These are phyloP conservation scores for Bedellia somnulentella DNA, from an alignment of 2,888 invertebrate species.

Conservation along the genomic window DNA sequence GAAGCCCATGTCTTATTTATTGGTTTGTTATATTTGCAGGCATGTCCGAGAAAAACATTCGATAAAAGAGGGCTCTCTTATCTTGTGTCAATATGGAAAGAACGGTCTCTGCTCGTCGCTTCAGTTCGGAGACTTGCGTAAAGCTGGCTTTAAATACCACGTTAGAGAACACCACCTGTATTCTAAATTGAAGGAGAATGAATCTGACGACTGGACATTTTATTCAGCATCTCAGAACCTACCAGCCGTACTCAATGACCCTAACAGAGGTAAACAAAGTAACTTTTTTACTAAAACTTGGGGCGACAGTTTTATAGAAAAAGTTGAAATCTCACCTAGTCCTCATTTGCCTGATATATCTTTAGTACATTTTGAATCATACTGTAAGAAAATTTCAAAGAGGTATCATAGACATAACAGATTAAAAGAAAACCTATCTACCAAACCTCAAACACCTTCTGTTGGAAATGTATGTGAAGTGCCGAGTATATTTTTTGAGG, in stretches of 20 bases:
- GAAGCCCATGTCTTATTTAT: no score
- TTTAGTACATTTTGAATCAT: slow-evolving; percentile 82
- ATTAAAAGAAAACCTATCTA: slow-evolving; percentile 41
- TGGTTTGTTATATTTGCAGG: slow-evolving; percentile 53
- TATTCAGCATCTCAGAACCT: slow-evolving; percentile 93
- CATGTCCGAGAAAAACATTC: slow-evolving; percentile 81
- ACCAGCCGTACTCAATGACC: slow-evolving; percentile 94
- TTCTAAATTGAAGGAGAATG: slow-evolving; percentile 25
- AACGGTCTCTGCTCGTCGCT: slow-evolving; percentile 84
- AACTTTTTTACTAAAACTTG: slow-evolving; percentile 97
- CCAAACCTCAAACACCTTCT: slow-evolving; percentile 44
- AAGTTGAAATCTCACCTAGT: slow-evolving; percentile 73
- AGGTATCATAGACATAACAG: slow-evolving; percentile 66
- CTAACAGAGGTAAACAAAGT: slow-evolving; percentile 84
- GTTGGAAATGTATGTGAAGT: slow-evolving; percentile 65
- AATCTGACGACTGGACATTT: slow-evolving; percentile 71
- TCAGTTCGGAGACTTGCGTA: slow-evolving; percentile 87
- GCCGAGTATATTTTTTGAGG: slow-evolving; percentile 83
- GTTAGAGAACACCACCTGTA: slow-evolving; percentile 68
- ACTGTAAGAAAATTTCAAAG: slow-evolving; percentile 76
- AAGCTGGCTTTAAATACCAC: slow-evolving; percentile 86
- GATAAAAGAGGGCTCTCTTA: slow-evolving; percentile 82
- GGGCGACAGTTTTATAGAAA: slow-evolving; percentile 94
- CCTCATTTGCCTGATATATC: slow-evolving; percentile 82
- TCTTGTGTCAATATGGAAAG: slow-evolving; percentile 84